These are phyloP conservation scores for Pachypanchax playfairii DNA, from an alignment of 2,113 vertebrate genomes.

Conservation along the genomic window DNA sequence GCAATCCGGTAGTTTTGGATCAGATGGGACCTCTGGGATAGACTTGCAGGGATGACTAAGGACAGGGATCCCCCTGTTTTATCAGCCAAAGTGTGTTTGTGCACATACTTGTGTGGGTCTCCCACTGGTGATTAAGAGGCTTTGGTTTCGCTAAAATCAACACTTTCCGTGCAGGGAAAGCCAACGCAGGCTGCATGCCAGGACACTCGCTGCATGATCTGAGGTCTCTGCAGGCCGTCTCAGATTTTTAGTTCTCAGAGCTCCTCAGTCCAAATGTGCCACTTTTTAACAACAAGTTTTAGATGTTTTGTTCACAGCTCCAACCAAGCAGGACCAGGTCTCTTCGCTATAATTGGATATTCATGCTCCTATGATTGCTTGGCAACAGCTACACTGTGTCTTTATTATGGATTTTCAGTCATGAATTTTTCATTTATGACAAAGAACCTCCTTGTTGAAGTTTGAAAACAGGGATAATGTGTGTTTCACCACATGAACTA, in stretches of 20 bases:
- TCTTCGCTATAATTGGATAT: background rate
- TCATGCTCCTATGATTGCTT: constrained; percentile 21
- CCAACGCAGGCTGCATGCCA: constrained; percentile 17
- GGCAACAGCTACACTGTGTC: constrained; percentile 10
- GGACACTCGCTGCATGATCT: constrained; percentile 7
- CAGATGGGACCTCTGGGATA: constrained; percentile 36
- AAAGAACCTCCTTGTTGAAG: background rate
- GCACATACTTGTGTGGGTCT: constrained; percentile 9
- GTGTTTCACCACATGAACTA: background rate
- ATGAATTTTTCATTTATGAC: constrained; percentile 2
- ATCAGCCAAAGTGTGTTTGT: constrained; percentile 21
- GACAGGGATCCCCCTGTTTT: constrained; percentile 45
- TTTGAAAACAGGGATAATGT: background rate
- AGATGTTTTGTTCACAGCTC: constrained; percentile 36
- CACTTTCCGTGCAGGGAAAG: constrained; percentile 43
- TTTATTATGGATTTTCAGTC: background rate
- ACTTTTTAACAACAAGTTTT: constrained; percentile 5
- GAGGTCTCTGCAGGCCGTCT: constrained; percentile 18
- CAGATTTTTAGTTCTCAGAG: background rate
- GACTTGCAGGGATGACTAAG: constrained; percentile 23
- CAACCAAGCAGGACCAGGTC: constrained; percentile 14
- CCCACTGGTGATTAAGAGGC: constrained; percentile 57
- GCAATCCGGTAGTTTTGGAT: constrained; percentile 40
- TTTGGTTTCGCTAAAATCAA: constrained; percentile 45
- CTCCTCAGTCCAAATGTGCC: background rate